Percentiles rank a stretch among this genome's conserved stretches.
These are phyloP conservation scores for Arrhopalites spinosus DNA, from an alignment of 2,888 invertebrate species.

Conservation along the genomic window DNA sequence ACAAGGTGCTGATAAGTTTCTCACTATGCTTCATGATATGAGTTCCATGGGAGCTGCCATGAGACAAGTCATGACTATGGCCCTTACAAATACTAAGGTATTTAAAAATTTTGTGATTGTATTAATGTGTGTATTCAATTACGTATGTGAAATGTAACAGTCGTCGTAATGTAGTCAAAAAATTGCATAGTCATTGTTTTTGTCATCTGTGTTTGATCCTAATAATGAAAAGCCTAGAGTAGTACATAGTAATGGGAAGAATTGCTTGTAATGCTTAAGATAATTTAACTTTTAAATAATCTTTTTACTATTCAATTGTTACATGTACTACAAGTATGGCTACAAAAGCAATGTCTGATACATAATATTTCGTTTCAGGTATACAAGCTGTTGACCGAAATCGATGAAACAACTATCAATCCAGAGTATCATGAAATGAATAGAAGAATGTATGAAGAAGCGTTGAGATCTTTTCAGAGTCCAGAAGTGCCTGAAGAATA, in stretches of 20 bases:
- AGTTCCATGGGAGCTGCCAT: conserved; percentile 95
- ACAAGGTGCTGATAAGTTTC: conserved; percentile 82
- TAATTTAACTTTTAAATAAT: too few relatives aligned
- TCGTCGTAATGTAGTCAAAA: background rate
- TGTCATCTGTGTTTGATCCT: conserved; percentile 34
- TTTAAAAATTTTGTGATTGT: conserved; percentile 31
- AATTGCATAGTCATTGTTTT: background rate
- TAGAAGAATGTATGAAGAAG: conserved; percentile 76
- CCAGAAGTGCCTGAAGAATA: conserved; percentile 75
- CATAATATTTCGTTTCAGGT: too few relatives aligned
- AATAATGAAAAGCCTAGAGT: too few relatives aligned
- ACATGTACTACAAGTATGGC: too few relatives aligned
- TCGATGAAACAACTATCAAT: conserved; percentile 57
- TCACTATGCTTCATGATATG: conserved; percentile 88
- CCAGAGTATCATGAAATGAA: conserved; percentile 72
- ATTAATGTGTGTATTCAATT: background rate
- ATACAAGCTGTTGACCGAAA: conserved; percentile 68
- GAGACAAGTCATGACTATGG: conserved; percentile 89
- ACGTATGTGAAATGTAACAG: background rate
- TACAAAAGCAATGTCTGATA: too few relatives aligned
- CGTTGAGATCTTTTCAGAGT: conserved; percentile 78
- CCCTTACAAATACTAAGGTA: conserved; percentile 84
- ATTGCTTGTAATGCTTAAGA: too few relatives aligned
- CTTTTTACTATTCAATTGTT: too few relatives aligned
- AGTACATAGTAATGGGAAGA: too few relatives aligned